Evolutionary conservation across 2,797 vertebrate species (phyloP).

Genomic region (Mycteria americana): DNA sequence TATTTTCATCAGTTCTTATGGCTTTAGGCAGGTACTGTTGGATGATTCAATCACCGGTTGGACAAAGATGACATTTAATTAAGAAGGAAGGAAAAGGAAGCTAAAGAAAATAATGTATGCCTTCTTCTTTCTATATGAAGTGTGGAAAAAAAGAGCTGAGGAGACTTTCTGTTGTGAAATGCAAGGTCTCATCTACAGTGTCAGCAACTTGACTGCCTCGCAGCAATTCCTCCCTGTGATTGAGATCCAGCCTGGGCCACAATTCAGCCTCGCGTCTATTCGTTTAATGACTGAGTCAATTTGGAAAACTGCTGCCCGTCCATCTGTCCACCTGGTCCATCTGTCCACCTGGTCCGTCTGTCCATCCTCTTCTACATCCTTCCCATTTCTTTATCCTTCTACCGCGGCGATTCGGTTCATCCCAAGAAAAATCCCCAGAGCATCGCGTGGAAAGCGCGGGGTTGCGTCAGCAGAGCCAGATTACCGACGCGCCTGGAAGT

Average conservation of each 20-base stretch:
- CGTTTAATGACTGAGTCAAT: background rate
- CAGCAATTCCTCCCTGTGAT: background rate
- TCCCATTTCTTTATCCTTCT: background rate
- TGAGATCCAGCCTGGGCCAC: background rate
- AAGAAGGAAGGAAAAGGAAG: constrained; percentile 25
- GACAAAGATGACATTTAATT: constrained; percentile 60
- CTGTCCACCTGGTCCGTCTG: background rate
- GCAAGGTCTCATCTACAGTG: background rate
- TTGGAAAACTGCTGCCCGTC: background rate
- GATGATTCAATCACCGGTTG: constrained; percentile 20
- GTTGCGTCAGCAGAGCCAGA: background rate
- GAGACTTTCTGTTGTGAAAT: background rate
- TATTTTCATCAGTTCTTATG: background rate
- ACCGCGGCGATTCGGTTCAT: rapidly evolving
- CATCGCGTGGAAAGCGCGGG: rapidly evolving
- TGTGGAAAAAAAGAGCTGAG: background rate
- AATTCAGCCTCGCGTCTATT: background rate
- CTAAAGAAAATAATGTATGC: background rate
- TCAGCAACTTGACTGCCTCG: background rate
- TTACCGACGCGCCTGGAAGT: background rate
- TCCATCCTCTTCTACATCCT: background rate
- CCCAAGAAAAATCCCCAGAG: background rate
- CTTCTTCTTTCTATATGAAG: background rate
- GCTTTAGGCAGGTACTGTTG: constrained; percentile 6
- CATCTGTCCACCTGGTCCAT: background rate